Percentiles rank a stretch among this genome's conserved stretches.
Evolutionary conservation across 2,888 invertebrate genomes (phyloP).

Genomic region (Eulithis prunata): DNA sequence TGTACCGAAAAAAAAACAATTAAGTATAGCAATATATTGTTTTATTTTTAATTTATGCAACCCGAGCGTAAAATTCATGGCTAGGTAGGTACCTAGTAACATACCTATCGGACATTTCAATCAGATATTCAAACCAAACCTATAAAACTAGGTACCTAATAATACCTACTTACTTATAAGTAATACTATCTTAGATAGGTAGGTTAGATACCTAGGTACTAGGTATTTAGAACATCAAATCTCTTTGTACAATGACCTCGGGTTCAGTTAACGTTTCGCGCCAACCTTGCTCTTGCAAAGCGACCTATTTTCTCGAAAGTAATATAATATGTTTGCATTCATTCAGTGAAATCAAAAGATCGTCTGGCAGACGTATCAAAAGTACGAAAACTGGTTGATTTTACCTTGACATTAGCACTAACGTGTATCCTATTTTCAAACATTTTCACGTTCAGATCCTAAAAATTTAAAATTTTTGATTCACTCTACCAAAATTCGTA

Average conservation of each 20-base stretch:
- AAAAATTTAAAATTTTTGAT: slow-evolving; percentile 1
- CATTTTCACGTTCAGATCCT: neutral
- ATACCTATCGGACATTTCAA: too few relatives aligned
- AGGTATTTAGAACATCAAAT: slow-evolving; percentile 74
- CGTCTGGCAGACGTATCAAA: neutral
- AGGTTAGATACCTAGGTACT: slow-evolving; percentile 32
- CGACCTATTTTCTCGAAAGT: slow-evolving; percentile 24
- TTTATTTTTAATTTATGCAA: too few relatives aligned
- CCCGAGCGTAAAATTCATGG: too few relatives aligned
- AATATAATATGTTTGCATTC: slow-evolving; percentile 10
- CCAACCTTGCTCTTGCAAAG: slow-evolving; percentile 39
- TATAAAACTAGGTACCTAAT: too few relatives aligned
- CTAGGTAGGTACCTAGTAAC: too few relatives aligned
- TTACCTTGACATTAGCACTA: slow-evolving; percentile 6
- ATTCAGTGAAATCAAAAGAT: slow-evolving; percentile 2
- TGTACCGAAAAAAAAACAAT: too few relatives aligned
- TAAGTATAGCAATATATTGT: too few relatives aligned
- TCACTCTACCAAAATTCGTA: slow-evolving; percentile 34
- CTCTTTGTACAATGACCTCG: slow-evolving; percentile 77
- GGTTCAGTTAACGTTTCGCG: slow-evolving; percentile 39
- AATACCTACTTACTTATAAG: too few relatives aligned
- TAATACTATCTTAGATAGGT: too few relatives aligned
- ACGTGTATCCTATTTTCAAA: neutral
- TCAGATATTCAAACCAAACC: too few relatives aligned
- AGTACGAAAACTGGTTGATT: slow-evolving; percentile 1